Evolutionary conservation across 2,888 invertebrate genomes (phyloP), one percentile per base, ranked within the genome.

Genomic region (Mesoligia furuncula): DNA sequence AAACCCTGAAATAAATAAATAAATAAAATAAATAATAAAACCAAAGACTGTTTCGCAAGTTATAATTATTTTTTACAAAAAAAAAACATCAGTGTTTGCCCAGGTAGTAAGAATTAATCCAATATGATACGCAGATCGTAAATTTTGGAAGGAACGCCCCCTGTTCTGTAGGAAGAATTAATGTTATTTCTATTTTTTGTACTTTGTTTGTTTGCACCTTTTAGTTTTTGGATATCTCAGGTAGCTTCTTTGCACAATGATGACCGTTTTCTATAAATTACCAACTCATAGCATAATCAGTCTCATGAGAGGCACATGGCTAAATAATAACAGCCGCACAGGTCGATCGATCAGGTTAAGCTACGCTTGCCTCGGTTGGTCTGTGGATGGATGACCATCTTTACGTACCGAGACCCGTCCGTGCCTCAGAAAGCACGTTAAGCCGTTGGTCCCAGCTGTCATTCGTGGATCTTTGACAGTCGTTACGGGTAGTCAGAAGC

Each of bases 101-200:
- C 11, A 73, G 48, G 73, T 11, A 73, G 68, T 61, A 48, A 62
- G 42, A 62, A 57, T 79, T 83, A 83, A 83, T 72, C 64, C 71
- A 64, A 79, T 69, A 72, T 48, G 51, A 59, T 69, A 69, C 59
- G 45, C 62, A n/a, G 62, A 64, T 71, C 62, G 73, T 83, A 83
- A 83, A 85, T 83, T 39, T 7, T 59, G n/a, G 2, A 11, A 13
- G 83, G 5, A 71, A 85, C 83, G 85, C 83, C 83, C 75, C 64
- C 62, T 27, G 45, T 42, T 85, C 54, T 54, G 20, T 42, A 71
- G 36, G n/a, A 64, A 36, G 65, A 75, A 57, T n/a, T n/a, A n/a
- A 73, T 59, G n/a, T 62, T 65, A 51, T 68, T 61, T 72, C n/a
- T 72, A 9, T 36, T 17, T 65, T 80, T 73, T 61, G 24, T 45